phyloP scores from a whole-genome alignment of 2,888 invertebrate genomes.

The Synergus gifuensis region DNA sequence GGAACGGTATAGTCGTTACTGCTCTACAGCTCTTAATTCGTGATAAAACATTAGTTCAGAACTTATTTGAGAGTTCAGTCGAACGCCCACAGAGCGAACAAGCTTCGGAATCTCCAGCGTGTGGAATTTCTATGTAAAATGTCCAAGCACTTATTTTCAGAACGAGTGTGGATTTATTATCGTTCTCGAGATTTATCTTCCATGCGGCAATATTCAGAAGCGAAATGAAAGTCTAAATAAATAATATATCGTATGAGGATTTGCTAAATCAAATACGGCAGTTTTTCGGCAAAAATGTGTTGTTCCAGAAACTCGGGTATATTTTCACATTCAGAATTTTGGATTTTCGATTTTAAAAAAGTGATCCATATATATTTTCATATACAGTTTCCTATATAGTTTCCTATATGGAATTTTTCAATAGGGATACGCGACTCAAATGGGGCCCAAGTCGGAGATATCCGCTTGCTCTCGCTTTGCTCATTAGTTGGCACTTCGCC shows the following conservation, averaged over 20 bases:
- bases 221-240: background rate
- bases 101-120: conserved; percentile 8
- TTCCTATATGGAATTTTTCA: background rate
- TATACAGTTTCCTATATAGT: no score
- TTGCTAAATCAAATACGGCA: no score
- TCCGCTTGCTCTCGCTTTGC: conserved; percentile 66
- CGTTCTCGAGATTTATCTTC: background rate
- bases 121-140: conserved; percentile 7
- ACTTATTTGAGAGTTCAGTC: conserved; percentile 31
- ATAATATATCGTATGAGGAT: background rate
- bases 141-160: conserved; percentile 22
- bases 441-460: conserved; percentile 50
- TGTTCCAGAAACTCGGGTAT: no score
- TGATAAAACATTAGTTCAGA: conserved; percentile 41
- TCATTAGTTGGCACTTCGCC: conserved; percentile 75
- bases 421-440: conserved; percentile 1
- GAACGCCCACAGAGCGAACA: conserved; percentile 34
- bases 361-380: no score
- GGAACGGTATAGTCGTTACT: conserved; percentile 31
- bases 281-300: no score
- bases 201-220: conserved; percentile 25
- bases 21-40: conserved; percentile 36
- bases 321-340: no score
- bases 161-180: conserved; percentile 9
- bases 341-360: no score